A percentile compares a stretch with the other conserved stretches of the same genome.
These are phyloP conservation scores for Mesembrinibis cayennensis DNA, from an alignment of 2,113 vertebrate genomes.

Conservation along the genomic window DNA sequence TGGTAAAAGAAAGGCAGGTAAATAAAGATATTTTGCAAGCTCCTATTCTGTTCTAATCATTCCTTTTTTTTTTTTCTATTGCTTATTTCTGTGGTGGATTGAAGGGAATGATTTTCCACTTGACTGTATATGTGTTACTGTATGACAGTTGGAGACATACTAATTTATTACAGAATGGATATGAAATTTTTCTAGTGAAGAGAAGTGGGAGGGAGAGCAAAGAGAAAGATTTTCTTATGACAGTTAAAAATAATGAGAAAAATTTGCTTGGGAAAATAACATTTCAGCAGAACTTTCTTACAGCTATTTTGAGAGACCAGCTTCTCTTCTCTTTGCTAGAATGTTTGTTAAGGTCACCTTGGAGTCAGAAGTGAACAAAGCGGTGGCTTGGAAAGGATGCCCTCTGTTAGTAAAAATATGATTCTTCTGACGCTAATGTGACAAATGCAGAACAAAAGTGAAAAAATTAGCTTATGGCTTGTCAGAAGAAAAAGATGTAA, in stretches of 20 bases:
- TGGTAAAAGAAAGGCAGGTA: not conserved
- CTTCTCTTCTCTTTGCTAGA: not conserved
- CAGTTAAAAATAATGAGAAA: conserved; percentile 13
- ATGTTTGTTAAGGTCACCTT: not conserved
- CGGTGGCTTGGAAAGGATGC: not conserved
- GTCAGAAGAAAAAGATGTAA: not conserved
- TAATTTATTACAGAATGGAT: conserved; percentile 2
- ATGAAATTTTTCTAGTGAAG: not conserved
- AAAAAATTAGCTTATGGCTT: not conserved
- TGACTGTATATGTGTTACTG: not conserved
- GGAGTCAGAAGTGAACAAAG: not conserved
- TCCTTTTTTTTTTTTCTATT: not conserved
- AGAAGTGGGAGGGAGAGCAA: conserved; percentile 3
- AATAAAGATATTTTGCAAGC: not conserved
- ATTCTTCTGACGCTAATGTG: not conserved
- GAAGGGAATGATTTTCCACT: not conserved
- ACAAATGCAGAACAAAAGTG: not conserved
- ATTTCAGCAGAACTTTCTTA: not conserved
- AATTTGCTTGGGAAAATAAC: not conserved
- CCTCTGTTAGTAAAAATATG: not conserved
- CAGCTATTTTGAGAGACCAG: not conserved
- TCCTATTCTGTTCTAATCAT: not conserved
- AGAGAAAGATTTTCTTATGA: not conserved
- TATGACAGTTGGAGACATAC: not conserved
- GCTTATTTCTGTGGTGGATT: not conserved